These are phyloP conservation scores for Blomia tropicalis DNA, from an alignment of 2,888 invertebrate genomes.

Conservation along the genomic window DNA sequence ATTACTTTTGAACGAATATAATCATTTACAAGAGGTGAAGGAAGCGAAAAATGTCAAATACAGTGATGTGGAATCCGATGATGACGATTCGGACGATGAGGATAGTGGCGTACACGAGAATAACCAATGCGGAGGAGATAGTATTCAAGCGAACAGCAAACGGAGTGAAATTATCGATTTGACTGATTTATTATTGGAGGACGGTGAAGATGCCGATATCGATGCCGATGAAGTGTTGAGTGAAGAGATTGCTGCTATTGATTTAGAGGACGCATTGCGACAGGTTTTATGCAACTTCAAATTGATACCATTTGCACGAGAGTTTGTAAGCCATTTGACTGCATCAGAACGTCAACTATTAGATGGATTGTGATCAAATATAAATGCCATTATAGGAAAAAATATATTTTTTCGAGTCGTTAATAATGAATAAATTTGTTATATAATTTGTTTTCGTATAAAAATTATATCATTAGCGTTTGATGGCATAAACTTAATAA, in stretches of 20 bases:
- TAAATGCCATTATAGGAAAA: too few relatives aligned
- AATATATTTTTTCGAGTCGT: too few relatives aligned
- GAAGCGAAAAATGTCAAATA: conserved; percentile 10
- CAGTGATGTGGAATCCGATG: conserved; percentile 23
- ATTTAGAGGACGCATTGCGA: conserved; percentile 21
- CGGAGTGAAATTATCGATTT: conserved; percentile 8
- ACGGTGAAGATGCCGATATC: conserved; percentile 17
- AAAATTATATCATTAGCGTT: too few relatives aligned
- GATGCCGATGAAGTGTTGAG: conserved; percentile 24
- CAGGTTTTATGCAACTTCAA: conserved; percentile 19
- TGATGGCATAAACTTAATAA: too few relatives aligned
- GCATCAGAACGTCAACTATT: conserved; percentile 17
- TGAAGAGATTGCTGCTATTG: conserved; percentile 23
- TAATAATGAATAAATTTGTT: too few relatives aligned
- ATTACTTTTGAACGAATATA: conserved; percentile 49
- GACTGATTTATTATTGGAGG: conserved; percentile 8
- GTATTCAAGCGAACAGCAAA: neutral
- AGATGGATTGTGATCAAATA: neutral
- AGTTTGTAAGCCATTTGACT: conserved; percentile 24
- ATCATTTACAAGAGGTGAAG: conserved; percentile 37
- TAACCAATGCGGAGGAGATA: neutral
- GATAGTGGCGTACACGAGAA: conserved; percentile 5
- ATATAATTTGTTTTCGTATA: too few relatives aligned
- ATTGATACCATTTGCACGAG: conserved; percentile 13
- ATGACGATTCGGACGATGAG: conserved; percentile 22